Base-by-base conservation (phyloP, 2,888 invertebrate species). In the Chloroclystis v-ata region DNA sequence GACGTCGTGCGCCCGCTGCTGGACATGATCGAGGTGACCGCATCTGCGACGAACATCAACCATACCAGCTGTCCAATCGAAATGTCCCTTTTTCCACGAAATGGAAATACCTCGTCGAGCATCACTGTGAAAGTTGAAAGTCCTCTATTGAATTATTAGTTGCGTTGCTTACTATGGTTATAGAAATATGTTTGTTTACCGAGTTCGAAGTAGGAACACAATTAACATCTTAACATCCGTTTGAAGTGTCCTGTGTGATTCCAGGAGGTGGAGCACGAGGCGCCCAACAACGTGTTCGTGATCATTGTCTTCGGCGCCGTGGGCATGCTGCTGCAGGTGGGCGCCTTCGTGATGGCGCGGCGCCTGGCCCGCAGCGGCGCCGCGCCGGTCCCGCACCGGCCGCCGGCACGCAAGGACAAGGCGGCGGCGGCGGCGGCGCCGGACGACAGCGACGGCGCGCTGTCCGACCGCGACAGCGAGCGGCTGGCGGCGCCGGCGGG, bases 261-360 rank as follows among this genome's bases (percentile, higher is more conserved):
- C n/a, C 78, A 85, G 85, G 86, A 86, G 67, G 79, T 85, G 63
- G 86, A 86, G 65, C 79, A 78, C 10, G 78, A 81, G 67, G 86
- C 86, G 47, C 86, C 86, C 10, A 86, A 86, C 68, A 86, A 86
- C 66, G 85, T 64, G 35, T 74, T 75, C 65, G 80, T 85, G 14
- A 78, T 86, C 61, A 50, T 76, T 47, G 65, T 82, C 41, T 84
- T 86, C 65, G 82, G 75, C 1, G 47, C 65, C 26, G 38, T 83
- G 42, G 84, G 81, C 37, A 63, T 76, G 53, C 61, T 75, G 51
- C 66, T 86, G 49, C 86, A 86, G 81, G 82, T 81, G 37, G 2
- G 48, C 16, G 85, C 84, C 28, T 74, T 84, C 52, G 57, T 83
- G 47, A 75, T 81, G 79, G 78, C 84, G 46, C 75, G 80, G n/a